phyloP scores from a whole-genome alignment of 2,888 invertebrate genomes.

The Phrixothrix hirtus region DNA sequence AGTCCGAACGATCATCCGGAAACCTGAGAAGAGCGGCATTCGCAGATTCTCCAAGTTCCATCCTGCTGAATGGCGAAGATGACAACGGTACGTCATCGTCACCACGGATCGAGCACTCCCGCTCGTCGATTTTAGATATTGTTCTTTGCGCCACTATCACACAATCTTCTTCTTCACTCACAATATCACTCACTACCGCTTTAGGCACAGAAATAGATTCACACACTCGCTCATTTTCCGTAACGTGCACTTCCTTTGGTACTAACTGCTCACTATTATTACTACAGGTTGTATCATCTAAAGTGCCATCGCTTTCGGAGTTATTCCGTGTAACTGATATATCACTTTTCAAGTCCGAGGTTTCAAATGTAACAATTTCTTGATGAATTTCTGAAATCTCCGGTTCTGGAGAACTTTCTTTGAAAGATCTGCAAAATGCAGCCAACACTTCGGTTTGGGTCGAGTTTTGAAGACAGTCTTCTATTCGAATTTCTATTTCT shows the following conservation, averaged over 20 bases:
- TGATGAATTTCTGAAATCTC: slow-evolving; percentile 6
- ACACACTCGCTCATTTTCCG: slow-evolving; percentile 42
- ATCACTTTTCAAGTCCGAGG: slow-evolving; percentile 16
- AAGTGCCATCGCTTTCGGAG: slow-evolving; percentile 38
- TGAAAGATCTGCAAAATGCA: slow-evolving; percentile 40
- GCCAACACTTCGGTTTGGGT: slow-evolving; percentile 40
- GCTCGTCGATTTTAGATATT: slow-evolving; percentile 46
- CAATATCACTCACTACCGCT: slow-evolving; percentile 51
- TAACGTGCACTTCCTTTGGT: slow-evolving; percentile 35
- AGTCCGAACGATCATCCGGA: slow-evolving; percentile 58
- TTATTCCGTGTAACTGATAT: slow-evolving; percentile 12
- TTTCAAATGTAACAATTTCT: slow-evolving; percentile 5
- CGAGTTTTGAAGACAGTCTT: slow-evolving; percentile 53
- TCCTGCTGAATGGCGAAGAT: slow-evolving; percentile 54
- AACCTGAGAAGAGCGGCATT: slow-evolving; percentile 52
- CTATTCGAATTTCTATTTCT: slow-evolving; percentile 53
- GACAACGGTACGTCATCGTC: slow-evolving; percentile 57
- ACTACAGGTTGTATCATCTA: slow-evolving; percentile 43
- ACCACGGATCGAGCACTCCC: slow-evolving; percentile 54
- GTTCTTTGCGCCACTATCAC: slow-evolving; percentile 61
- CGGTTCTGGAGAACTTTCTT: slow-evolving; percentile 34
- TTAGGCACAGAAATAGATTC: slow-evolving; percentile 36
- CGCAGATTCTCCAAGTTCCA: slow-evolving; percentile 52
- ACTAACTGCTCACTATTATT: slow-evolving; percentile 46
- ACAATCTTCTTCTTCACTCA: slow-evolving; percentile 66